Evolutionary conservation across 2,113 vertebrate genomes (phyloP), one percentile per base, ranked within the genome.

Genomic region (Fulica atra): DNA sequence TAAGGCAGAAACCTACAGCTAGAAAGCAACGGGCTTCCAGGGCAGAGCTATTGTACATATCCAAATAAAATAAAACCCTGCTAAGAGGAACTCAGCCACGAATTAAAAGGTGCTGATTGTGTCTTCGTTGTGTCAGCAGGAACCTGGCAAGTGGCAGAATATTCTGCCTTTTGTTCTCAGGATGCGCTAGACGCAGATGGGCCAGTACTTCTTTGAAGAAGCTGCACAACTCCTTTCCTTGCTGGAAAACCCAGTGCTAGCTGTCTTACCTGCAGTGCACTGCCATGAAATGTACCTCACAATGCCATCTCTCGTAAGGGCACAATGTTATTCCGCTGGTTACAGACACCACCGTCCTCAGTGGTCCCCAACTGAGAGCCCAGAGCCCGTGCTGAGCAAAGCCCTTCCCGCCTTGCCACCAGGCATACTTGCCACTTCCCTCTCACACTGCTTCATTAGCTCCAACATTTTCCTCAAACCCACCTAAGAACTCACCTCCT

Each of bases 361-460:
- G 51, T 0, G 8, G 4, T 35, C 51, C 61, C 16, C 0, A 2
- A 53, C 21, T 3, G 1, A 10, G 26, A 29, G 50, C 53, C 79
- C 2, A 2, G 10, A 48, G 31, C 56, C 42, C 4, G 16, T 7
- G 12, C 64, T 9, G 20, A 53, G n/a, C 35, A 51, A 35, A 74
- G 26, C 56, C 59, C 36, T 44, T 44, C 46, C 70, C 31, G 26
- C 16, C 6, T 13, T 56, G 63, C 51, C 48, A 44, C 16, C 2
- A 2, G 29, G 9, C 20, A 59, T 2, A 18, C 4, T 12, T 13
- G 81, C 13, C 33, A 65, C 31, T 25, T 64, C 68, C 28, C 20
- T 72, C 31, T 71, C 42, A 20, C 0, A 2, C 11, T 23, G 46
- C 40, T 83, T 88, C 44, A 66, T 26, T 46, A 86, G 31, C 46